Percentiles rank a stretch among this genome's conserved stretches.
Conservation (phyloP, 2,113 vertebrate genomes). For the Cyphomyrus discorhynchus region DNA sequence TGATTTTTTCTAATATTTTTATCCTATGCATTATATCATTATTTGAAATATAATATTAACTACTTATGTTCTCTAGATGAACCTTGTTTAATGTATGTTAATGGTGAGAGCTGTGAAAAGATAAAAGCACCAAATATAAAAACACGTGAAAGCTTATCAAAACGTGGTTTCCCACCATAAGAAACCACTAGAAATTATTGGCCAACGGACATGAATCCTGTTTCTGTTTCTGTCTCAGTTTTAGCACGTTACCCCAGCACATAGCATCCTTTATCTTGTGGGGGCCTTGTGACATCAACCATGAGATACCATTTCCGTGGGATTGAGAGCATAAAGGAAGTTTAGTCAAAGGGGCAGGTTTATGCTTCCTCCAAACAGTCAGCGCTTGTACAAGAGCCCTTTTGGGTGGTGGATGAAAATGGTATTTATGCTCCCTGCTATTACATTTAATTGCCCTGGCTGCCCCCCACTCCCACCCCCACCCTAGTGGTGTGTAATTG, state of each 20-base stretch:
- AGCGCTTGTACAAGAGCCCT: conserved; percentile 12
- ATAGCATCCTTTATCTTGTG: background rate
- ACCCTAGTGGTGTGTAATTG: conserved; percentile 19
- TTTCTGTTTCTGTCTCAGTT: background rate
- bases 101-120: background rate
- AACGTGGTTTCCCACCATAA: background rate
- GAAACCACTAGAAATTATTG: background rate
- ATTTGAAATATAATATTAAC: background rate
- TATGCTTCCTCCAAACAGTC: conserved; percentile 11
- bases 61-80: background rate
- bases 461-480: conserved; percentile 4
- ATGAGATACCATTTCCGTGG: background rate
- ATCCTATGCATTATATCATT: background rate
- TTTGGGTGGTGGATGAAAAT: conserved; percentile 17
- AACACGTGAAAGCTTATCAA: background rate
- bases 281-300: background rate
- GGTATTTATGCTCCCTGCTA: conserved; percentile 24
- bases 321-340: background rate
- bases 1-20: background rate
- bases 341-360: conserved; percentile 11
- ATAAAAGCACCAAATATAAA: background rate
- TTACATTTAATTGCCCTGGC: conserved; percentile 25
- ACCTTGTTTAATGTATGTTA: background rate
- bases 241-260: background rate
- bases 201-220: background rate